Conservation (phyloP, 1,140 invertebrate genomes). For the Eciton burchellii region DNA sequence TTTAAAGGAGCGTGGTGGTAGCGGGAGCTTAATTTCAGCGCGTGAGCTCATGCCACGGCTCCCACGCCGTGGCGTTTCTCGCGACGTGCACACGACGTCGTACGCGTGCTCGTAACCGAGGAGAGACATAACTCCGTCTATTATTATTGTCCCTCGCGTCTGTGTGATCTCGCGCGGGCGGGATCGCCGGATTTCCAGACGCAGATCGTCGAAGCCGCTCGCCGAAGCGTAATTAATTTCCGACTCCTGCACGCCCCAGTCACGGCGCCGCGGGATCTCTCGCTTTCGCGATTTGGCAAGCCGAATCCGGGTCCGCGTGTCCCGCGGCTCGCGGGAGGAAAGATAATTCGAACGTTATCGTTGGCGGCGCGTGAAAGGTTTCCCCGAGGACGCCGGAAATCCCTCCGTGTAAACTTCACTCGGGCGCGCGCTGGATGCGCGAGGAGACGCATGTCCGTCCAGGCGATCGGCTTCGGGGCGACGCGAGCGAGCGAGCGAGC, state of each 20-base stretch:
- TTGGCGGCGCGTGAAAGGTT: not conserved
- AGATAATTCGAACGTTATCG: not conserved
- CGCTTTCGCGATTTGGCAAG: too few relatives aligned
- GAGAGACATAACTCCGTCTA: slow-evolving; percentile 8
- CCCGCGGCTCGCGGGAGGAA: too few relatives aligned
- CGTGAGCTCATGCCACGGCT: slow-evolving; percentile 74
- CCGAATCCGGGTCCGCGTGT: too few relatives aligned
- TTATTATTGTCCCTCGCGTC: too few relatives aligned
- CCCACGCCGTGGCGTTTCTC: slow-evolving; percentile 51
- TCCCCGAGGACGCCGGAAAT: not conserved
- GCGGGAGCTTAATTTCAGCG: slow-evolving; percentile 75
- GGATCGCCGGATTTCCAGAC: not conserved
- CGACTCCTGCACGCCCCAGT: too few relatives aligned
- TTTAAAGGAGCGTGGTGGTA: slow-evolving; percentile 66
- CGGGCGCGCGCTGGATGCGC: too few relatives aligned
- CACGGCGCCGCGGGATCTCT: too few relatives aligned
- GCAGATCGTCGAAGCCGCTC: not conserved
- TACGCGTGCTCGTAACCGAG: slow-evolving; percentile 1
- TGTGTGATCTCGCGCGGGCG: not conserved
- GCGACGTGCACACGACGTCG: slow-evolving; percentile 58
- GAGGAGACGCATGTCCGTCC: not conserved
- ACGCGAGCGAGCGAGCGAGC: not conserved
- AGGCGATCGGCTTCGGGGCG: slow-evolving; percentile 10
- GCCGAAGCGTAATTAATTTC: not conserved
- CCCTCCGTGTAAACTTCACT: too few relatives aligned